Percentiles rank a stretch among this genome's conserved stretches.
Evolutionary conservation across 2,888 invertebrate genomes (phyloP).

Genomic region (Lycophotia porphyrea): DNA sequence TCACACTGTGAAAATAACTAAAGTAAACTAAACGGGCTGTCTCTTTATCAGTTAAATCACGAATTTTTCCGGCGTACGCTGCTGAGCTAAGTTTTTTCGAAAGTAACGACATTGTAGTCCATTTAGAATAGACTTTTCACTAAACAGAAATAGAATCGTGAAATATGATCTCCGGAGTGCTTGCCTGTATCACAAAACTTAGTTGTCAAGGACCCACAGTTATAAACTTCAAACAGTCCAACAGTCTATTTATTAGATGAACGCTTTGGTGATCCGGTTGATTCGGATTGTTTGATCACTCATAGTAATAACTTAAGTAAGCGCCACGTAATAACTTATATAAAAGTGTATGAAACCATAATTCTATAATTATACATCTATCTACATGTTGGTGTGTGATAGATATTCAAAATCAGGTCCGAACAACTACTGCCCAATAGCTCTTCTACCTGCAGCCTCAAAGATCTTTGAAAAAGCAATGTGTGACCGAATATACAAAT

Average conservation of each 20-base stretch:
- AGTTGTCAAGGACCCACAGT: not conserved
- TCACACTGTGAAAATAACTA: too few species aligned
- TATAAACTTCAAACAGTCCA: not conserved
- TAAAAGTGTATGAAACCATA: not conserved
- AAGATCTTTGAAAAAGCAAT: too few species aligned
- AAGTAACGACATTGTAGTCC: not conserved
- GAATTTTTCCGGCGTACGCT: too few species aligned
- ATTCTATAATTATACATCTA: conserved; percentile 1
- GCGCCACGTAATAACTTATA: conserved; percentile 2
- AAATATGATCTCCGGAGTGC: not conserved
- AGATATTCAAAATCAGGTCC: not conserved
- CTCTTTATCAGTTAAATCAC: too few species aligned
- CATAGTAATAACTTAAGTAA: not conserved
- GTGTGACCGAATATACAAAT: too few species aligned
- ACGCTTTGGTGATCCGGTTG: conserved; percentile 5
- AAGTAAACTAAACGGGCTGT: too few species aligned
- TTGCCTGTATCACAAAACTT: not conserved
- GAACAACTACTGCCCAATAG: too few species aligned
- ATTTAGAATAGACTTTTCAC: conserved; percentile 4
- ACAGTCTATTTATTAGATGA: not conserved
- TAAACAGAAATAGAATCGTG: not conserved
- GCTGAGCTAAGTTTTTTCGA: too few species aligned
- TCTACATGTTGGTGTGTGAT: not conserved
- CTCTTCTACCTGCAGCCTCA: too few species aligned
- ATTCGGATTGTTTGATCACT: conserved; percentile 2